phyloP scores from a whole-genome alignment of 1,140 invertebrate genomes.

The Scaptomyza hsui region DNA sequence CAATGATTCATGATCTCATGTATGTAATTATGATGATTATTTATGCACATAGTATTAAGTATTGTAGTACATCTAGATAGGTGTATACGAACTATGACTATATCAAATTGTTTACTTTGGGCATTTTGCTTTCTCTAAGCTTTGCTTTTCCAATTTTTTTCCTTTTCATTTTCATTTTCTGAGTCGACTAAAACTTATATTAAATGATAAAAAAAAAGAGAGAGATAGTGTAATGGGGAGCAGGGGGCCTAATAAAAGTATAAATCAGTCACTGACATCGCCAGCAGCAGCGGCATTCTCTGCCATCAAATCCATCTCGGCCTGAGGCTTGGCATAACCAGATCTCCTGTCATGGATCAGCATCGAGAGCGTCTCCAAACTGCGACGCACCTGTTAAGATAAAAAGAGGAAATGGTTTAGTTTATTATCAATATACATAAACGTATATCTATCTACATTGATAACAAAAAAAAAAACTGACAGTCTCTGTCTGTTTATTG shows the following conservation, averaged over 20 bases:
- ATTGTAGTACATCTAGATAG: slow-evolving; percentile 9
- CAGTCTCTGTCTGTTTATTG: neutral
- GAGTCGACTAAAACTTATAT: slow-evolving; percentile 27
- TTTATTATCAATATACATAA: neutral
- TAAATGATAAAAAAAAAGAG: slow-evolving; percentile 12
- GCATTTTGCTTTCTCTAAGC: slow-evolving; percentile 26
- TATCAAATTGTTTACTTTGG: slow-evolving; percentile 36
- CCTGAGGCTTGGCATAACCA: slow-evolving; percentile 27
- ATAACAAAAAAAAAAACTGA: slow-evolving; percentile 7
- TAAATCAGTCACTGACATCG: slow-evolving; percentile 67
- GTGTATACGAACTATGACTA: slow-evolving; percentile 34
- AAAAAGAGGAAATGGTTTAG: slow-evolving; percentile 6
- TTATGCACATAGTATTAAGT: slow-evolving; percentile 14
- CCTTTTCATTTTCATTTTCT: slow-evolving; percentile 8
- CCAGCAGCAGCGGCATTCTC: slow-evolving; percentile 1
- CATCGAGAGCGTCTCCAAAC: slow-evolving; percentile 73
- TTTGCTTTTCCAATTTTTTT: too few species aligned
- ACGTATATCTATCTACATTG: neutral
- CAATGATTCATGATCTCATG: slow-evolving; percentile 13
- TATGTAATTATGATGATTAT: slow-evolving; percentile 9
- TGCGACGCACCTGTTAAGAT: slow-evolving; percentile 65
- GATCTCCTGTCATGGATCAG: slow-evolving; percentile 68
- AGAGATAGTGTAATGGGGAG: neutral
- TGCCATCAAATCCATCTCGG: neutral
- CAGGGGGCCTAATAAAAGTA: slow-evolving; percentile 3